Base-by-base conservation (phyloP, 2,888 invertebrate genomes). In the Sinohyriopsis cumingii region DNA sequence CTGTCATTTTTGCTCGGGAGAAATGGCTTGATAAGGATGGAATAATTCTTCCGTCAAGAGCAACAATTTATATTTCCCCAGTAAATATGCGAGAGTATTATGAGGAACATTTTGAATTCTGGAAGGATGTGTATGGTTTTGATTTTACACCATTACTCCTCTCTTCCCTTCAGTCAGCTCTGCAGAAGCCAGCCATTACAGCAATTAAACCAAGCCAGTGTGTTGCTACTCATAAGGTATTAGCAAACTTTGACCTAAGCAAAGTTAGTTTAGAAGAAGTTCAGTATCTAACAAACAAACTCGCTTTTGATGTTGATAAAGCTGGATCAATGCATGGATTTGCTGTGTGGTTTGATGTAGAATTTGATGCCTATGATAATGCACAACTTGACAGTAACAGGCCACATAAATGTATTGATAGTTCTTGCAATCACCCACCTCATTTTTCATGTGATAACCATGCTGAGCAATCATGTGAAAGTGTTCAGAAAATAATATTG, bases 401-500 rank as follows among this genome's bases (percentile, higher is more conserved):
- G 45, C 45, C 45, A 12, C 15, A 45, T 15, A 45, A 45, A 45
- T 45, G 45, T 45, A 45, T 5, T 45, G 45, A 45, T 45, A 45
- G 0, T 45, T 45, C 45, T 45, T 45, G 45, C 15, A 45, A 3
- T 45, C 45, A 45, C 0, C 12, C 12, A 12, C 12, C 9, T 45
- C 9, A 15, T 45, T 12, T 45, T 45, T 45, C 45, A 45, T 45
- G 45, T 3, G 45, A 45, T 45, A 45, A 45, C 45, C 15, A 15
- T 45, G 15, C 45, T 45, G 45, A 45, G 45, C 45, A 12, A 45
- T 45, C 12, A 45, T 45, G 15, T 45, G 45, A 45, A 45, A 45
- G 45, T 45, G 25, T 63, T 24, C 55, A 71, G 9, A 90, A 92
- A 20, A 92, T 95, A 9, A 90, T 91, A 5, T 94, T 97, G 83